Conservation (phyloP, 2,113 vertebrate genomes). For the Edolisoma coerulescens region DNA sequence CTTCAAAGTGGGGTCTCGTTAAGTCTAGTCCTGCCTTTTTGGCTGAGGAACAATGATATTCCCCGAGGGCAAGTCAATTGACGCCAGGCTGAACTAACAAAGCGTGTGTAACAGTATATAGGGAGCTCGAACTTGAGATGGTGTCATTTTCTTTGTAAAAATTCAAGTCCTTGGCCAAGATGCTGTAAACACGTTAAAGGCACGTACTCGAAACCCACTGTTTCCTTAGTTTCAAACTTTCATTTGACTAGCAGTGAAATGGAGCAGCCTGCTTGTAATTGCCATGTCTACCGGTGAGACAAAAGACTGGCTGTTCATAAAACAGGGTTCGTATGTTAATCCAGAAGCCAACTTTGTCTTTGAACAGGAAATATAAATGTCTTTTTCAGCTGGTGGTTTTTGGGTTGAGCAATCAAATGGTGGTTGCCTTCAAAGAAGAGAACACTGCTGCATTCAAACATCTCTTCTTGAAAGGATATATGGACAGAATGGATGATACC, state of each 20-base stretch:
- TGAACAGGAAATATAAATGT: background rate
- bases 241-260: background rate
- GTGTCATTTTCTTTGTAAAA: background rate
- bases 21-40: background rate
- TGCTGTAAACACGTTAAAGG: background rate
- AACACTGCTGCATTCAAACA: constrained; percentile 90
- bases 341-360: background rate
- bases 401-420: constrained; percentile 95
- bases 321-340: background rate
- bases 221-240: background rate
- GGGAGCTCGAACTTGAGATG: background rate
- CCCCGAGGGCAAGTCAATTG: background rate
- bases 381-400: constrained; percentile 88
- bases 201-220: background rate
- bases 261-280: background rate
- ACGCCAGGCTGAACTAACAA: background rate
- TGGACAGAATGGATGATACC: constrained; percentile 73
- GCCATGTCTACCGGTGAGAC: background rate
- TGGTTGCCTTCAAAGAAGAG: constrained; percentile 93
- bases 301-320: background rate
- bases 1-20: background rate
- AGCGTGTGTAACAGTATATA: background rate
- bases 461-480: constrained; percentile 89
- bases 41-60: background rate
- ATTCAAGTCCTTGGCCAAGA: background rate